Evolutionary conservation across 37 sponge, comb jelly and placozoan genomes (phyloP), one percentile per base, ranked within the genome.

Genomic region (Beroe forskalii): DNA sequence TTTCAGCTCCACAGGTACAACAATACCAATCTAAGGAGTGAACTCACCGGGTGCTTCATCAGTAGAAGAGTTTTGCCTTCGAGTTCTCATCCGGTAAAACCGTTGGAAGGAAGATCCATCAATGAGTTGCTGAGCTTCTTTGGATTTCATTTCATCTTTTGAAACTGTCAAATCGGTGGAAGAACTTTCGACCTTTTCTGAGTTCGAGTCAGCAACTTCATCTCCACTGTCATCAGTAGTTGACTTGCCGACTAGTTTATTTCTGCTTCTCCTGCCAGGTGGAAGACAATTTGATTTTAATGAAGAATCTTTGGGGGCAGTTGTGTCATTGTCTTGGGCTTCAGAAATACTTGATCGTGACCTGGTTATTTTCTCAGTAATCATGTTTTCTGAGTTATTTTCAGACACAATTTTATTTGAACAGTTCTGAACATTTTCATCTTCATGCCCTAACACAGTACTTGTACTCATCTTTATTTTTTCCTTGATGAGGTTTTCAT

Each of bases 51-150:
- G 17, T 28, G 40, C 40, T 27, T 80, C 40, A 43, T 44, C 86
- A 44, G 9, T 44, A 22, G 86, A 80, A 25, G 55, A 44, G 20
- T 80, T 80, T 24, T 80, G 86, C 42, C 86, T 80, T 30, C 86
- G 8, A 35, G 86, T 80, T 27, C 86, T 41, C 86, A 80, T 80
- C 55, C 40, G 37, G 86, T 80, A 80, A 44, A 80, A 80, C 8
- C 86, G 43, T 43, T 80, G 86, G 30, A 80, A 80, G 42, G 86
- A 80, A 19, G 86, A 80, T 9, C 86, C 86, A 43, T 80, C 86
- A 23, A 80, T 80, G 1, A 80, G 27, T 44, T 80, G 86, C n/a
- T 33, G 24, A n/a, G 86, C 86, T 37, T 80, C 86, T 25, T 80
- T 80, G 4, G 86, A 80, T 4, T 31, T 69, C 33, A 69, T 69